Conservation (phyloP, 2,888 invertebrate genomes). For the Pollenia labialis region DNA sequence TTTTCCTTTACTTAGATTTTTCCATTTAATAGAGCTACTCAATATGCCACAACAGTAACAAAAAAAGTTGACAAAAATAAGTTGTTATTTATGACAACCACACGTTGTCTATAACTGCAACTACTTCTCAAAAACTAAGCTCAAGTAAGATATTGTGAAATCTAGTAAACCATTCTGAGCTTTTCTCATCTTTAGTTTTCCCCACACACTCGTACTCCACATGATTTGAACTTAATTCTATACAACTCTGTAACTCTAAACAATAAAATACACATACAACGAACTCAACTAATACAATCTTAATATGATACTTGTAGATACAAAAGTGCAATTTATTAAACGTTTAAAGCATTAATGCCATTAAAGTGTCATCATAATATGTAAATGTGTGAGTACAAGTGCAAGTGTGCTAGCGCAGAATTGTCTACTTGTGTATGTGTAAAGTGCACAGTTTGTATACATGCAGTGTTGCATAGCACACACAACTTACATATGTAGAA, state of each 20-base stretch:
- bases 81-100: conserved; percentile 8
- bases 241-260: background rate
- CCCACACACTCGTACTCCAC: background rate
- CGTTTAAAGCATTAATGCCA: conserved; percentile 60
- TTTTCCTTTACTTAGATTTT: too few species aligned
- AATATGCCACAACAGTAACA: background rate
- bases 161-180: background rate
- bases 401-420: background rate
- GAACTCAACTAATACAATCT: background rate
- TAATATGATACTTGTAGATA: conserved; percentile 7
- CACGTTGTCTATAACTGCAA: background rate
- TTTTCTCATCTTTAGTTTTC: background rate
- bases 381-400: background rate
- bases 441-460: background rate
- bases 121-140: background rate
- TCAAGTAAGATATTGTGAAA: background rate
- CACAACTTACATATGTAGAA: too few species aligned
- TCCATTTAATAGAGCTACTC: background rate
- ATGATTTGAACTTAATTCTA: background rate
- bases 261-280: background rate
- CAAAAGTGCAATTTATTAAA: conserved; percentile 61
- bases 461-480: too few species aligned
- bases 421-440: background rate
- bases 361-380: conserved; percentile 66
- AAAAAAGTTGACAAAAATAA: background rate